Percentiles rank a stretch among this genome's conserved stretches.
These are phyloP conservation scores for Agriotes lineatus DNA, from an alignment of 2,888 invertebrate species.

Conservation along the genomic window DNA sequence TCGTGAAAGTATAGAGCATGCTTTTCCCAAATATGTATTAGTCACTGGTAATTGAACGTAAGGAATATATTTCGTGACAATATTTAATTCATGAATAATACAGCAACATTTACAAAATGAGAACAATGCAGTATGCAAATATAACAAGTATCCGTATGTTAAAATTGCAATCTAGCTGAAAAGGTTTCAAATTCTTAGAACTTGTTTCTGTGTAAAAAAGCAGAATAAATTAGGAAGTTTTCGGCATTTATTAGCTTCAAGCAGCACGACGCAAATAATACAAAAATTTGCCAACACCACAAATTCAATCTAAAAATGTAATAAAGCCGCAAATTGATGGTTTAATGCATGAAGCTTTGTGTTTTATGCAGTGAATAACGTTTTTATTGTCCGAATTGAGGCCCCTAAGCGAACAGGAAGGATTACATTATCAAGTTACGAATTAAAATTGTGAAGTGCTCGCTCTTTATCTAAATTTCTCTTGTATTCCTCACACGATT, in stretches of 20 bases:
- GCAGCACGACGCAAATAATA: background rate
- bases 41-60: too few relatives aligned
- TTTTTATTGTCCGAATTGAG: background rate
- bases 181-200: background rate
- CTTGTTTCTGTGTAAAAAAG: background rate
- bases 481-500: slow-evolving; percentile 22
- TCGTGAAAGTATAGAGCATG: too few relatives aligned
- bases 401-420: background rate
- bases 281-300: background rate
- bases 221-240: slow-evolving; percentile 1
- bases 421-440: background rate
- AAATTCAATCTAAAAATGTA: slow-evolving; percentile 5
- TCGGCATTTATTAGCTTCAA: slow-evolving; percentile 2
- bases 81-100: too few relatives aligned
- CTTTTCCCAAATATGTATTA: too few relatives aligned
- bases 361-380: background rate
- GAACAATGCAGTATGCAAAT: too few relatives aligned
- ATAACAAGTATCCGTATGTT: too few relatives aligned
- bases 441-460: background rate
- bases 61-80: too few relatives aligned
- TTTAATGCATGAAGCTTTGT: slow-evolving; percentile 3
- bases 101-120: too few relatives aligned
- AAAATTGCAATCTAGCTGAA: too few relatives aligned
- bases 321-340: slow-evolving; percentile 1
- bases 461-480: slow-evolving; percentile 1